Evolutionary conservation across 2,888 invertebrate genomes (phyloP), one percentile per base, ranked within the genome.

Genomic region (Protodeltote pygarga): DNA sequence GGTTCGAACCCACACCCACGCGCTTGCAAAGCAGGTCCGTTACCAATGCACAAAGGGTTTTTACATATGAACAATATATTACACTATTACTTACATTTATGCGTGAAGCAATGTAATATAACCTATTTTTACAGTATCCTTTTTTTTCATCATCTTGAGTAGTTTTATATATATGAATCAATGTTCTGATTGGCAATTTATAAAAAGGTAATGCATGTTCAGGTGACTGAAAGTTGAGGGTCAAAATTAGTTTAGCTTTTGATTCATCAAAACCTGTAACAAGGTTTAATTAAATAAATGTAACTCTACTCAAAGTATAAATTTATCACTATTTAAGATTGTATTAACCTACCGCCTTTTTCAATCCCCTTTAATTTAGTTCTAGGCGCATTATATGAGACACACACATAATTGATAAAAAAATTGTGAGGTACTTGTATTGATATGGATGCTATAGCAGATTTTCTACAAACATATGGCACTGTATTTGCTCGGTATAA

Each of bases 141-240:
- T 78, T 65, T 2, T 62, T 64, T 4, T 78, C 62, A 77, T 94
- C 94, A 34, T 79, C 75, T 69, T 81, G 71, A 19, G 85, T 88
- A 13, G 71, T 71, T 68, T 78, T 82, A 37, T 75, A 77, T 45
- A 92, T 77, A 55, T 79, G 77, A 6, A 78, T 16, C 50, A 92
- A 77, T 33, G 80, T 80, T 55, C 67, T 80, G 1, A 83, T 19
- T 1, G 93, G 84, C 23, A 94, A 70, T 29, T 86, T 83, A 48
- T 92, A 75, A 62, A 93, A 93, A 0, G 94, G 93, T 19, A 86
- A 63, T 46, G 93, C 92, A 79, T 94, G 92, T 65, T 93, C 89
- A 0, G 87, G 65, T 39, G 87, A 83, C 28, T 73, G 68, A 38
- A 93, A 85, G 38, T 92, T 85, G 50, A 94, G 76, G 13, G 77